Evolutionary conservation across 2,888 invertebrate genomes (phyloP).

Genomic region (Scaptomyza flava): DNA sequence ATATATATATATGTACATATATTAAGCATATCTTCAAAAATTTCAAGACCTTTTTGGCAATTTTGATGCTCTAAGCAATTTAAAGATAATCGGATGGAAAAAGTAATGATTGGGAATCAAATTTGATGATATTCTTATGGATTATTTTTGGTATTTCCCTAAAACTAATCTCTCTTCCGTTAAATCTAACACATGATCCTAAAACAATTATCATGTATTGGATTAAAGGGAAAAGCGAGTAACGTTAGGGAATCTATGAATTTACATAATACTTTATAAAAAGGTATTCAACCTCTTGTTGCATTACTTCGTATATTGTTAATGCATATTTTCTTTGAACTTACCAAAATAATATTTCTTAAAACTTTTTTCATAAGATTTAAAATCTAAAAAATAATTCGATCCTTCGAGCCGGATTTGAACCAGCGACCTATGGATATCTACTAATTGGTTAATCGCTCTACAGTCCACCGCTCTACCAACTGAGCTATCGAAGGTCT

Average conservation of each 20-base stretch:
- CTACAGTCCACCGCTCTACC: slow-evolving; percentile 80
- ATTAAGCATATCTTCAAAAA: background rate
- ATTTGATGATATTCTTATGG: background rate
- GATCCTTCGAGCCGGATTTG: slow-evolving; percentile 42
- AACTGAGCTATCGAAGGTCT: slow-evolving; percentile 68
- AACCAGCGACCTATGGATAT: slow-evolving; percentile 42
- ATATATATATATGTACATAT: background rate
- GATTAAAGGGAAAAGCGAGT: too few species aligned
- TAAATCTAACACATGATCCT: too few species aligned
- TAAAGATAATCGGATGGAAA: too few species aligned
- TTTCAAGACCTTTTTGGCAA: background rate
- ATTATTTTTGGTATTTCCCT: too few species aligned
- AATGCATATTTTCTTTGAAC: too few species aligned
- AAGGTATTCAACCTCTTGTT: too few species aligned
- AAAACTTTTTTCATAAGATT: background rate
- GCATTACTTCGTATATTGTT: too few species aligned
- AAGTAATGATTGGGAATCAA: background rate
- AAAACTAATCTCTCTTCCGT: too few species aligned
- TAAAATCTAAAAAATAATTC: background rate
- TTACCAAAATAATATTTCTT: background rate
- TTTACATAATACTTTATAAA: too few species aligned
- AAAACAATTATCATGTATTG: too few species aligned
- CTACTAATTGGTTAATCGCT: slow-evolving; percentile 11
- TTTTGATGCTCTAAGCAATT: background rate
- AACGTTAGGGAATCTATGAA: too few species aligned